Percentiles rank a stretch among this genome's conserved stretches.
Conservation (phyloP, 2,113 vertebrate genomes). For the Hoplias malabaricus region DNA sequence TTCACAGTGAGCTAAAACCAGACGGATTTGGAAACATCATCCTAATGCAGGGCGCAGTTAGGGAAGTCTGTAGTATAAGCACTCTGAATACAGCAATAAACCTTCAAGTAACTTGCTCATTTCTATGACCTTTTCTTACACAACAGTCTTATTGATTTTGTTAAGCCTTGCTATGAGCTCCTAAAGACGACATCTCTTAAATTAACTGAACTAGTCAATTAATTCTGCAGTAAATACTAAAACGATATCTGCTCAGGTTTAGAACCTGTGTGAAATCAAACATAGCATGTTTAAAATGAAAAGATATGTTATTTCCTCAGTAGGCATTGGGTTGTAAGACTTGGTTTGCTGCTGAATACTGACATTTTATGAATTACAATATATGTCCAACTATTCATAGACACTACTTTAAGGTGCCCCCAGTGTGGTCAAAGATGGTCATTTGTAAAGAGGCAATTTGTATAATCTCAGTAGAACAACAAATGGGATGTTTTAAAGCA, state of each 20-base stretch:
- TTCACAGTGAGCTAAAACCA: background rate
- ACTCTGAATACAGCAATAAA: background rate
- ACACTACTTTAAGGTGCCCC: too few species aligned
- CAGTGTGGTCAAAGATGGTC: too few species aligned
- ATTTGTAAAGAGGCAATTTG: too few species aligned
- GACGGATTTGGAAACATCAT: background rate
- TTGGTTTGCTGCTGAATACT: background rate
- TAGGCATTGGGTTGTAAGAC: background rate
- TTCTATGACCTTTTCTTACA: background rate
- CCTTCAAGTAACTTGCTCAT: background rate
- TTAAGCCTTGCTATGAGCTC: background rate
- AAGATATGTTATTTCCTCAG: background rate
- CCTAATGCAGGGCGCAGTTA: background rate
- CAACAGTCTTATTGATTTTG: background rate
- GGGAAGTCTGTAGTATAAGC: background rate
- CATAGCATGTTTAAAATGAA: slow-evolving; percentile 23
- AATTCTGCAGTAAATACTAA: background rate
- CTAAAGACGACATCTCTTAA: background rate
- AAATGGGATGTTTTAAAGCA: too few species aligned
- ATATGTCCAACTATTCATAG: too few species aligned
- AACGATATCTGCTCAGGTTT: background rate
- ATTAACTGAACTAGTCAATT: background rate
- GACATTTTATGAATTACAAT: too few species aligned
- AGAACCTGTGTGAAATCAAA: background rate
- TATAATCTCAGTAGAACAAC: too few species aligned